A percentile compares a stretch with the other conserved stretches of the same genome.
phyloP scores from a whole-genome alignment of 2,888 invertebrate species.

The Cantharis lateralis region DNA sequence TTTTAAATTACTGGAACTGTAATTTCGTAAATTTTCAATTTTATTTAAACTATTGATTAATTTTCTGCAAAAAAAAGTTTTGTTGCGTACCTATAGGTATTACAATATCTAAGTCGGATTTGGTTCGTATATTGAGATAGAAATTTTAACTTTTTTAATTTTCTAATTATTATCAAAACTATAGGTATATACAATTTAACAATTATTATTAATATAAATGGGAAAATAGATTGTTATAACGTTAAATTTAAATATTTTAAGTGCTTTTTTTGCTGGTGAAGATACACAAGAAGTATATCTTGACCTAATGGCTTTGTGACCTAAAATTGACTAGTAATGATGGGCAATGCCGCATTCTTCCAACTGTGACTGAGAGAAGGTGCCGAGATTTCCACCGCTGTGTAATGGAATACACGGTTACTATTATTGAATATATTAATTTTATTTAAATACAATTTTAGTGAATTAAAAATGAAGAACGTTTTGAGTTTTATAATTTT shows the following conservation, averaged over 20 bases:
- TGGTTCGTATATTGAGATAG: too few species aligned
- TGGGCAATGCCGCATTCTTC: conserved; percentile 16
- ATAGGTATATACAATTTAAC: neutral
- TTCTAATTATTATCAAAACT: neutral
- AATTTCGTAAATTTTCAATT: neutral
- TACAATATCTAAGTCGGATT: too few species aligned
- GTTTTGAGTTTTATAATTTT: conserved; percentile 8
- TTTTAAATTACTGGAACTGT: neutral
- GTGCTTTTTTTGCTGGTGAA: neutral
- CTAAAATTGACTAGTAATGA: conserved; percentile 13
- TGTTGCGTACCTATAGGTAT: too few species aligned
- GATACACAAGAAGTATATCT: conserved; percentile 6
- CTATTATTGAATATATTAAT: conserved; percentile 6
- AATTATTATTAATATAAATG: neutral
- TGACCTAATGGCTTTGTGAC: conserved; percentile 26
- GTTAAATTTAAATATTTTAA: neutral
- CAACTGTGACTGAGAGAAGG: neutral
- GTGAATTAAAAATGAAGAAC: conserved; percentile 11
- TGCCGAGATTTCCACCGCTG: neutral
- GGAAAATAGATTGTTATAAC: neutral
- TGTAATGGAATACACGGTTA: neutral
- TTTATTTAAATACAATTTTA: conserved; percentile 5
- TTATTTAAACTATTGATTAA: too few species aligned
- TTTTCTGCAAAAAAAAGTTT: too few species aligned
- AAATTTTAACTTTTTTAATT: too few species aligned